Conservation (phyloP, 2,797 vertebrate species). For the Enteromius treurensis region DNA sequence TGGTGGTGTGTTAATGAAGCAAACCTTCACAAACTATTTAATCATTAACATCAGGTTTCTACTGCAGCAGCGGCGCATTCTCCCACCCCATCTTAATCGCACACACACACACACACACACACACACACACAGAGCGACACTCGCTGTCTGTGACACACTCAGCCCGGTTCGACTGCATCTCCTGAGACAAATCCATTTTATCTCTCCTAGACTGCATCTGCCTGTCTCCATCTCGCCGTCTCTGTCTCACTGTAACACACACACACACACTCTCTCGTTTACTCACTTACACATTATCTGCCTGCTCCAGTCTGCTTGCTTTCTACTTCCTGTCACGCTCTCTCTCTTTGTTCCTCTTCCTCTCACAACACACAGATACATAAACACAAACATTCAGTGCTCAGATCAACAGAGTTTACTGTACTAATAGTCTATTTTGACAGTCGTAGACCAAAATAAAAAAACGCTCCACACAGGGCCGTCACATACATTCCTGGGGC, state of each 20-base stretch:
- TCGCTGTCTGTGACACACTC: conserved; percentile 55
- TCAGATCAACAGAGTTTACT: conserved; percentile 20
- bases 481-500: not conserved
- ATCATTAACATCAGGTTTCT: conserved; percentile 61
- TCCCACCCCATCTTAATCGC: conserved; percentile 39
- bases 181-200: conserved; percentile 54
- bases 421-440: conserved; percentile 18
- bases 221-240: conserved; percentile 33
- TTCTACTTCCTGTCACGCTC: conserved; percentile 38
- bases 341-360: conserved; percentile 15
- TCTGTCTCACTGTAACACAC: conserved; percentile 45
- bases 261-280: conserved; percentile 30
- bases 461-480: not conserved
- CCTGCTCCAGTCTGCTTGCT: conserved; percentile 27
- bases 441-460: not conserved
- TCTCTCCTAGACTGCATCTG: conserved; percentile 44
- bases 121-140: conserved; percentile 25
- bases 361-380: conserved; percentile 24
- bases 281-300: conserved; percentile 35
- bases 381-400: conserved; percentile 23
- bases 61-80: conserved; percentile 46
- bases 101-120: conserved; percentile 40
- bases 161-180: conserved; percentile 50
- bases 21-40: conserved; percentile 62
- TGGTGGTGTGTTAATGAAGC: conserved; percentile 62